Base-by-base conservation (phyloP, 2,888 invertebrate species). In the Pogonocherus hispidulus region DNA sequence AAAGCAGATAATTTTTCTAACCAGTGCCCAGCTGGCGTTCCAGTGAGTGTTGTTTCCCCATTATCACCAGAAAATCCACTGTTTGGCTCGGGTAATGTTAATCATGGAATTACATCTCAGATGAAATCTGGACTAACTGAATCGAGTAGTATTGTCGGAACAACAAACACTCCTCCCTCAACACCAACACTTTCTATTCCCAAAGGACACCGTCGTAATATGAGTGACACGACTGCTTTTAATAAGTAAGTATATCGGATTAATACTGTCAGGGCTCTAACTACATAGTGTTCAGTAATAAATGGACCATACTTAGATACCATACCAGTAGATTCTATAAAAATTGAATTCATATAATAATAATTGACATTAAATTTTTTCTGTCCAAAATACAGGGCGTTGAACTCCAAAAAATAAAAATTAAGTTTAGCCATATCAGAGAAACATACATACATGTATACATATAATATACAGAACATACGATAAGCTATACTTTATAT, bases 141-240 rank as follows among this genome's bases (percentile, higher is more conserved):
- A 64, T 83, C 84, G 3, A 82, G 80, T 67, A 82, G 81, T 73
- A 81, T 83, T 63, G 78, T 84, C 20, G 79, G 81, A 49, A 75
- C 77, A 14, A 76, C 74, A 51, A 81, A 81, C 47, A 83, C 85
- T 22, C 85, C 86, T 5, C 83, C 85, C 2, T 74, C 81, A 46
- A 85, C 86, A 2, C 86, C 86, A 0, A 83, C 84, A 2, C 71
- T 83, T 47, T 73, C 78, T n/a, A 76, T 83, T 49, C 82, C 87
- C 1, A 88, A 86, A 73, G 90, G 91, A 5, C 94, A 95, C 83
- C 87, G 94, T 62, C 88, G 95, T 66, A 94, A 94, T 83, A 93
- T 93, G 85, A 94, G 94, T 81, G 95, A 95, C 81, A 94, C 94
- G 1, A 92, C 93, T 63, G 93, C 93, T 76, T 93, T 93, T 80